Evolutionary conservation across 2,113 vertebrate genomes (phyloP), one percentile per base, ranked within the genome.

Genomic region (Bubalus kerabau): DNA sequence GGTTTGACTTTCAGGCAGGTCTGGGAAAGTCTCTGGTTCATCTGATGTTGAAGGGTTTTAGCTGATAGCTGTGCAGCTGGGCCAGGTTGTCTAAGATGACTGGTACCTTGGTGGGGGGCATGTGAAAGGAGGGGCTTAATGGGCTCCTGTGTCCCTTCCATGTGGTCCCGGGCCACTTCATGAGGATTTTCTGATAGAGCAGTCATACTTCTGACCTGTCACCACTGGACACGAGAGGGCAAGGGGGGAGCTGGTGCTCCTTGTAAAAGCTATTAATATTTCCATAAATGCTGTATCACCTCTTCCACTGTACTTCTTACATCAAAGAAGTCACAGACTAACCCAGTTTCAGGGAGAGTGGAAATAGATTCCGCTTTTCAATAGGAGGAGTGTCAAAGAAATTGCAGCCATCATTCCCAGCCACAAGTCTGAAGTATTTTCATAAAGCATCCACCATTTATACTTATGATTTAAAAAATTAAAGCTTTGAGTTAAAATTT

Each of bases 121-220:
- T 17, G 28, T 76, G 17, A 54, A 12, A 54, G n/a, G 12, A 8
- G 7, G 28, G 10, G 40, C n/a, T 87, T 19, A 30, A 11, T 9
- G 67, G 19, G 7, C 14, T 1, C 2, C 6, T 40, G 9, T 1
- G 21, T 12, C 50, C 30, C 6, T 11, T 64, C 15, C 19, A 7
- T 5, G 6, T 48, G 36, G 5, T 28, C 26, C 57, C 56, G 5
- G 32, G 17, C 3, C n/a, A 30, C 43, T 32, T 54, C 56, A 21
- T 26, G 54, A 40, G 10, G 17, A 23, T 64, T 78, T 78, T 36
- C 43, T 57, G 24, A 9, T 1, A 54, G 11, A 62, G 17, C 15
- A 14, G 24, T 59, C n/a, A 28, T 21, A 16, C 24, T n/a, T n/a
- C 13, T 21, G 5, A 8, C 28, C 48, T 30, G n/a, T 10, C 6